Evolutionary conservation across 2,888 invertebrate genomes (phyloP).

Genomic region (Drosophila hamatofila): DNA sequence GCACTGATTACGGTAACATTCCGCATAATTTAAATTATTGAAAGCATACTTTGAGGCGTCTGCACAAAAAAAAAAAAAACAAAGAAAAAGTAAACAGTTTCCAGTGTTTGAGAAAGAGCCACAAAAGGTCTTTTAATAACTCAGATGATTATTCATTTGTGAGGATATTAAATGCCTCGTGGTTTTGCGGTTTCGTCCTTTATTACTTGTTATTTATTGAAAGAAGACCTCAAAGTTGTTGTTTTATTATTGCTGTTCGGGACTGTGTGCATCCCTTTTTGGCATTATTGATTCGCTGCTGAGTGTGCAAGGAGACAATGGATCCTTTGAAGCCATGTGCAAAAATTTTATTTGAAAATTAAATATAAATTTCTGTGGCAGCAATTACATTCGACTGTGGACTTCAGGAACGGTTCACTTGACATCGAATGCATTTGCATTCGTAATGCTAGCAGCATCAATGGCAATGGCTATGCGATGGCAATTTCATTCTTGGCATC

Average conservation of each 20-base stretch:
- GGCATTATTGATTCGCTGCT: constrained; percentile 46
- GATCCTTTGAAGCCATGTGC: constrained; percentile 46
- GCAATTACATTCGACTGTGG: constrained; percentile 59
- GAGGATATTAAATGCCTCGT: background rate
- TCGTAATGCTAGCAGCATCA: constrained; percentile 62
- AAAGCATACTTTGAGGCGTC: background rate
- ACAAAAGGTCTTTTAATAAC: background rate
- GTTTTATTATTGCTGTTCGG: constrained; percentile 26
- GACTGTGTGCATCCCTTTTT: constrained; percentile 36
- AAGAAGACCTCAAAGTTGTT: constrained; percentile 19
- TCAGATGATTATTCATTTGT: constrained; percentile 3
- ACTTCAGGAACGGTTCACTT: constrained; percentile 10
- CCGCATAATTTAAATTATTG: background rate
- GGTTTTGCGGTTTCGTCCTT: background rate
- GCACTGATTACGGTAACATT: background rate
- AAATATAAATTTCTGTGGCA: constrained; percentile 39
- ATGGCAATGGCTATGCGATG: constrained; percentile 38
- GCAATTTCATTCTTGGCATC: constrained; percentile 61
- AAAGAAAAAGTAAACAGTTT: background rate
- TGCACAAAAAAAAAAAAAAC: background rate
- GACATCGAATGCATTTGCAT: constrained; percentile 68
- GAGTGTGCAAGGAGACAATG: constrained; percentile 36
- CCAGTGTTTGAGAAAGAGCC: background rate
- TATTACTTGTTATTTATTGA: constrained; percentile 29
- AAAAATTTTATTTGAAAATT: constrained; percentile 64